Percentiles rank a stretch among this genome's conserved stretches.
Conservation (phyloP, 2,888 invertebrate species). For the Callinectes sapidus region DNA sequence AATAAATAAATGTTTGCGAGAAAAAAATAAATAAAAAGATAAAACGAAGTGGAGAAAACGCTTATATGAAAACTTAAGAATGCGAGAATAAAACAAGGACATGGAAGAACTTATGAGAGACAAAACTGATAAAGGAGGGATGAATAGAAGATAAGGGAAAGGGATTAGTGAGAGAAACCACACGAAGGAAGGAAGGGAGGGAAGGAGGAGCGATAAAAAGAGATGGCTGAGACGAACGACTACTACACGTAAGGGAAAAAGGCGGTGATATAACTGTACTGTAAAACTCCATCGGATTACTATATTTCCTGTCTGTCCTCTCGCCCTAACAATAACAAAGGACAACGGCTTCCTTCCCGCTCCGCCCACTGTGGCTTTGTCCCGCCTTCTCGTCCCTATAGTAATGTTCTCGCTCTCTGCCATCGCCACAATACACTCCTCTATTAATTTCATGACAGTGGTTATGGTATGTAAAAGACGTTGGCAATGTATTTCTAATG, state of each 20-base stretch:
- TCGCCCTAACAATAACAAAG: not conserved
- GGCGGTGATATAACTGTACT: not conserved
- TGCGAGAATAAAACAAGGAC: not conserved
- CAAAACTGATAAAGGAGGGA: not conserved
- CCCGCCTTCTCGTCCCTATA: not conserved
- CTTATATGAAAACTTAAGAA: not conserved
- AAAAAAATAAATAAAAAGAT: not conserved
- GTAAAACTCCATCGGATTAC: not conserved
- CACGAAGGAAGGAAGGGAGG: not conserved
- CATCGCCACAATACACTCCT: too few species aligned
- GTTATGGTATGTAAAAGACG: too few species aligned
- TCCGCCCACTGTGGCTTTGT: not conserved
- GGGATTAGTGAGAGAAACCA: too few species aligned
- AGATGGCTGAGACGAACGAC: not conserved
- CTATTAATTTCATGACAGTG: too few species aligned
- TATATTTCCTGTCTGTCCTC: not conserved
- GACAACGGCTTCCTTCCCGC: not conserved
- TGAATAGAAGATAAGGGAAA: not conserved
- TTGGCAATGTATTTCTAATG: too few species aligned
- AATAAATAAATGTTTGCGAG: too few species aligned
- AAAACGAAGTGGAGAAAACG: not conserved
- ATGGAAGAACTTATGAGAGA: not conserved
- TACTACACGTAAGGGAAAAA: not conserved
- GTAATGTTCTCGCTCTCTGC: too few species aligned
- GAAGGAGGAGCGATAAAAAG: not conserved